Conservation (phyloP, 2,113 vertebrate genomes). For the Ia io region DNA sequence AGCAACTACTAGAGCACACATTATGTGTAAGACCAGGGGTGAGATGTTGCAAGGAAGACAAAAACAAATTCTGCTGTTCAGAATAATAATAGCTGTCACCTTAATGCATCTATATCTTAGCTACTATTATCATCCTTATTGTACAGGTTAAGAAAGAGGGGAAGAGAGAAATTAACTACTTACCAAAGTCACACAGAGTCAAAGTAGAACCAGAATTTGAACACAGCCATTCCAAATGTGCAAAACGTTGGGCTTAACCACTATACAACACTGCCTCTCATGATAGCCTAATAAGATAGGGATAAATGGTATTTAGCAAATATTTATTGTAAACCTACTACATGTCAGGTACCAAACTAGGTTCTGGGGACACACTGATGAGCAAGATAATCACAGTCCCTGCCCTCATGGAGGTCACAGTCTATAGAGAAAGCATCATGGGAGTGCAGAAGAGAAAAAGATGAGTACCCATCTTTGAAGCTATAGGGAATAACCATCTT, state of each 20-base stretch:
- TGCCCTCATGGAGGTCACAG: background rate
- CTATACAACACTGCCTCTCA: background rate
- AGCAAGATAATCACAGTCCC: background rate
- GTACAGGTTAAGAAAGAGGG: background rate
- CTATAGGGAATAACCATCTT: background rate
- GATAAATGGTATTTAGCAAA: background rate
- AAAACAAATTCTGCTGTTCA: background rate
- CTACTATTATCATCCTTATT: background rate
- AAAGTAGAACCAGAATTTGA: constrained; percentile 16
- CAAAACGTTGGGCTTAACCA: background rate
- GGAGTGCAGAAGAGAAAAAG: background rate
- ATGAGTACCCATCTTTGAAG: background rate
- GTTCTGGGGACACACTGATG: background rate
- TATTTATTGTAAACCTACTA: background rate
- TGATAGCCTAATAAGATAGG: background rate
- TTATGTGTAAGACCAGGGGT: background rate
- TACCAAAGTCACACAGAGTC: background rate
- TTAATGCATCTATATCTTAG: background rate
- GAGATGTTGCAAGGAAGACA: background rate
- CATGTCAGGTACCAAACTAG: background rate
- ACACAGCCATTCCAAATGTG: background rate
- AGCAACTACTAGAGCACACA: background rate
- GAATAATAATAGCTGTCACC: background rate
- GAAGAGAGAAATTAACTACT: background rate
- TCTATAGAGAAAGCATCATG: background rate